phyloP scores from a whole-genome alignment of 2,113 vertebrate species.

The Cyprinodon brontotheroides region DNA sequence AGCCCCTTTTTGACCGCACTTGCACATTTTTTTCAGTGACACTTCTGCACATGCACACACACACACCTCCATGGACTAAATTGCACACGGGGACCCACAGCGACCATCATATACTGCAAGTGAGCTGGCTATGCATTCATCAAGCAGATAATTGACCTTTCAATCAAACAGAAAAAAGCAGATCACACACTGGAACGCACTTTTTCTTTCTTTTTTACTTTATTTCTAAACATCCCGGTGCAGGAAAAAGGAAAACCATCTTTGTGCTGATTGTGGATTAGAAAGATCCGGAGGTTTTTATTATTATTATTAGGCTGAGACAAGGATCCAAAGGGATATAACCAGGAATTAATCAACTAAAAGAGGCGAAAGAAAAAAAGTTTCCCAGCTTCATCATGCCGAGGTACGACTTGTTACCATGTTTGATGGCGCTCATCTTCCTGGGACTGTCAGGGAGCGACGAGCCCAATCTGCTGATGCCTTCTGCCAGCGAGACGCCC shows the following conservation, averaged over 20 bases:
- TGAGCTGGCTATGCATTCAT: constrained; percentile 63
- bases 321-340: constrained; percentile 57
- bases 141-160: constrained; percentile 70
- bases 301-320: constrained; percentile 51
- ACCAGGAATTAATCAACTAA: constrained; percentile 55
- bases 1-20: constrained; percentile 82
- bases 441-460: constrained; percentile 86
- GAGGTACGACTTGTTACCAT: constrained; percentile 85
- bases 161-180: constrained; percentile 51
- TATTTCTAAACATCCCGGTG: constrained; percentile 49
- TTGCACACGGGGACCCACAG: constrained; percentile 67
- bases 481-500: constrained; percentile 80
- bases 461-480: constrained; percentile 79
- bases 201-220: constrained; percentile 38
- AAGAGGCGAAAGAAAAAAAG: constrained; percentile 53
- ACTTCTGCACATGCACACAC: constrained; percentile 77
- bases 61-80: constrained; percentile 75
- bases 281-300: constrained; percentile 55
- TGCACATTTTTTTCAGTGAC: constrained; percentile 85
- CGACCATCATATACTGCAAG: constrained; percentile 54
- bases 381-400: constrained; percentile 79
- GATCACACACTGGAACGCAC: constrained; percentile 62
- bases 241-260: constrained; percentile 42
- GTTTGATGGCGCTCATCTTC: constrained; percentile 84
- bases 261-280: constrained; percentile 64